Base-by-base conservation (phyloP, 2,113 vertebrate species). In the Ovis canadensis region DNA sequence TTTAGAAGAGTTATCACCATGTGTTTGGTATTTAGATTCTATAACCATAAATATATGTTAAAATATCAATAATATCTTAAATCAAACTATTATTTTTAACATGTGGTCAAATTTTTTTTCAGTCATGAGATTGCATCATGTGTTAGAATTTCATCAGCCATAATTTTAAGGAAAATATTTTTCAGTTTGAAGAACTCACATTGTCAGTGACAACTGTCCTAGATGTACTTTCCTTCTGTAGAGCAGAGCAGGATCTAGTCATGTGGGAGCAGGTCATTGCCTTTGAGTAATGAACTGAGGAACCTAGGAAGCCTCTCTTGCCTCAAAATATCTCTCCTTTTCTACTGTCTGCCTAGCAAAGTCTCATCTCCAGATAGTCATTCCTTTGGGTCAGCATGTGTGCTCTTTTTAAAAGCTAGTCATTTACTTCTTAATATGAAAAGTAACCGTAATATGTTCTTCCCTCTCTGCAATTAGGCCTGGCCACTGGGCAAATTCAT, bases 131-230 rank as follows among this genome's bases (percentile, higher is more conserved):
- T 55, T 94, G 54, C 33, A 59, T 33, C 62, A 31, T 40, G 4
- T 96, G 40, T 88, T 82, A 97, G 77, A 67, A 81, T 95, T 93
- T 87, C 31, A 96, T 95, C 48, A 92, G n/a, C 1, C 59, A 5
- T 57, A 71, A 54, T 83, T 84, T 25, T 83, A 91, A 94, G 67
- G 45, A 96, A 96, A 78, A n/a, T 16, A 71, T 64, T 87, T 96
- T 93, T 91, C 27, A 43, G 19, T 92, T 91, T 97, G 50, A 89
- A 80, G 52, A 50, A 40, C n/a, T 67, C 74, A 57, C 25, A 6
- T 21, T 45, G 4, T 85, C 29, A 52, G 59, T 43, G 54, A 27
- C 36, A 59, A 17, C 0, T 14, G 17, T 17, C n/a, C 9, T 50
- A 86, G 27, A 90, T 27, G 1, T 17, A 82, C 7, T 77, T 92